Base-by-base conservation (phyloP, 2,797 vertebrate genomes). In the Gymnoscopelus microlampas region DNA sequence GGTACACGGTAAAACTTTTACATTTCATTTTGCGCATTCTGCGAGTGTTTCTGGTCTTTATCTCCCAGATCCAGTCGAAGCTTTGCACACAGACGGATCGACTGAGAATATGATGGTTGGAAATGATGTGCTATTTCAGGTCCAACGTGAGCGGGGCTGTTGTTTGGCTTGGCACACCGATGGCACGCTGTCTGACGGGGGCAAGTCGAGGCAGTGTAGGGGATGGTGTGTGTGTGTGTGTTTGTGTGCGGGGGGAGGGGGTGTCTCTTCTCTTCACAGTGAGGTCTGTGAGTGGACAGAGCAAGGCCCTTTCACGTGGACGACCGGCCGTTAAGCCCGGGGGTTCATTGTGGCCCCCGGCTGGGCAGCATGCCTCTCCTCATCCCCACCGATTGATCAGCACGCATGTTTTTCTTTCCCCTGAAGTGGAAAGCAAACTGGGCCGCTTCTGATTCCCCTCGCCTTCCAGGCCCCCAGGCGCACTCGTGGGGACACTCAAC, bases 381-480 rank as follows among this genome's bases (percentile, higher is more conserved):
- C 74, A 87, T 87, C 88, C 85, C 77, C 72, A 24, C 73, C 77
- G 87, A 91, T 85, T 82, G 87, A 91, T 90, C 89, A 78, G 75
- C 77, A 23, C 3, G 57, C 23, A 66, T 90, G 84, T 88, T 90
- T 90, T 88, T 87, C 87, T 90, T 87, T 88, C 82, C 84, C 77
- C 78, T 78, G 74, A 74, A 85, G 83, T 89, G 83, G 78, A 90
- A 91, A 83, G 75, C 84, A 85, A 90, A 91, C 84, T 82, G 69
- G 85, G 76, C 61, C 74, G 63, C 79, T 83, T 83, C 82, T 78
- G 79, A 83, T 87, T 82, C 72, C 81, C 72, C 14, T 64, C 10
- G 75, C 71, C 79, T 81, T 79, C 68, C 82, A 74, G 71, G 71
- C 75, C 83, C 73, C 80, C 5, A 5, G 68, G 66, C 50, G 2